Evolutionary conservation across 2,888 invertebrate species (phyloP), one percentile per base, ranked within the genome.

Genomic region (Lordiphosa andalusiaca): DNA sequence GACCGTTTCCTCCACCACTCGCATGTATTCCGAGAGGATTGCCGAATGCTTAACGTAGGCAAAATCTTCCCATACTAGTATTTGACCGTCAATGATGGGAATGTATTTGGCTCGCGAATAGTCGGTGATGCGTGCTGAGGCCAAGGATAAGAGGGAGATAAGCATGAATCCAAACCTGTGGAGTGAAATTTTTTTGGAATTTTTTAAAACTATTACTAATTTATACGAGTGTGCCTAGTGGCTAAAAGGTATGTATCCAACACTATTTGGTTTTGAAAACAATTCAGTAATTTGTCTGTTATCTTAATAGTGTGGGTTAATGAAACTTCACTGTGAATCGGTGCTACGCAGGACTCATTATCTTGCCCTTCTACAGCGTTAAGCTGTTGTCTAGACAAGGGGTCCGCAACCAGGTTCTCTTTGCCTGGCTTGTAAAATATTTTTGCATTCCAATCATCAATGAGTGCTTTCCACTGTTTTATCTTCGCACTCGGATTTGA

Each of bases 61-160:
- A 16, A 16, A 16, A 1, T 16, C 16, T 16, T 16, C 16, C 16
- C 16, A 16, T 16, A 16, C 16, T 16, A 16, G 16, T 1, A 16
- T 16, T 16, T 16, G 16, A 16, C 16, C 16, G 16, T 16, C 16
- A 7, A 51, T 38, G 40, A 60, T 48, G 48, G 42, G 48, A 33
- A 61, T 62, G 12, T 50, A 62, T 19, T 48, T 57, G 41, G 51
- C 57, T 7, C 30, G 51, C 30, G 25, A 21, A 19, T 57, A 57
- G 37, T 57, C 49, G 35, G 53, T 52, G 12, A 55, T 16, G 35
- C 44, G 51, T 21, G 50, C 51, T 35, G 46, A 44, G 4, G 50
- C 50, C 56, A 51, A 1, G 35, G 51, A 33, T 23, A 51, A 40
- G 25, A 36, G 47, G 10, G 46, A 19, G 56, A 40, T 10, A 12